Base-by-base conservation (phyloP, 2,113 vertebrate genomes). In the Nipponia nippon region DNA sequence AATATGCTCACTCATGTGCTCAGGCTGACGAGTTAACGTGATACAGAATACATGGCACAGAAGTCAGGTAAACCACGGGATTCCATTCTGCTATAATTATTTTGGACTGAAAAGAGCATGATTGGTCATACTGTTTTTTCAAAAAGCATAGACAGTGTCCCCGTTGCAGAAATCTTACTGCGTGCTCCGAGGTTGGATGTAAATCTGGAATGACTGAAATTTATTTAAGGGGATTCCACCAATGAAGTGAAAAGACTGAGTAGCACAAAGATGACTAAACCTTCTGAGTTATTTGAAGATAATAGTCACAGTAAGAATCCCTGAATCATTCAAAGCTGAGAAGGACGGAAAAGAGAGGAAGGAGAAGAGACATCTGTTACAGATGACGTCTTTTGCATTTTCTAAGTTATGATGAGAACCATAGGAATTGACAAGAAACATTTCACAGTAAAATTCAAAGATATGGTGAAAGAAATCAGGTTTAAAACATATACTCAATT, bases 1-100 rank as follows among this genome's bases (percentile, higher is more conserved):
- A 73, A 19, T 0, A 1, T n/a, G 25, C 81, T 89, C 52, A 18
- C 7, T 62, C 42, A 22, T 32, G 14, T 1, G 27, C 21, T 49
- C 44, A 21, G 29, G 38, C 23, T 40, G 55, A 71, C 40, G 62
- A 12, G 6, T n/a, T 49, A 67, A 50, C 0, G 0, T 23, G 32
- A 82, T 8, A 49, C 6, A 79, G 65, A 72, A 36, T 11, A 38
- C 0, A 5, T 22, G 58, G 58, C 23, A 44, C 34, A 59, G 11
- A 38, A 71, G 22, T 62, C 44, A 42, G 1, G 7, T 46, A 69
- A 72, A 63, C 25, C 22, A 71, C 2, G 7, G 34, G 7, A 82
- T 71, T 56, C 66, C 36, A 34, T 69, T 40, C 55, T 91, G 69
- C 63, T 73, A 4, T 44, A 36, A 23, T 11, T 21, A 66, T 73